These are phyloP conservation scores for Penaeus monodon DNA, from an alignment of 2,888 invertebrate species.

Conservation along the genomic window DNA sequence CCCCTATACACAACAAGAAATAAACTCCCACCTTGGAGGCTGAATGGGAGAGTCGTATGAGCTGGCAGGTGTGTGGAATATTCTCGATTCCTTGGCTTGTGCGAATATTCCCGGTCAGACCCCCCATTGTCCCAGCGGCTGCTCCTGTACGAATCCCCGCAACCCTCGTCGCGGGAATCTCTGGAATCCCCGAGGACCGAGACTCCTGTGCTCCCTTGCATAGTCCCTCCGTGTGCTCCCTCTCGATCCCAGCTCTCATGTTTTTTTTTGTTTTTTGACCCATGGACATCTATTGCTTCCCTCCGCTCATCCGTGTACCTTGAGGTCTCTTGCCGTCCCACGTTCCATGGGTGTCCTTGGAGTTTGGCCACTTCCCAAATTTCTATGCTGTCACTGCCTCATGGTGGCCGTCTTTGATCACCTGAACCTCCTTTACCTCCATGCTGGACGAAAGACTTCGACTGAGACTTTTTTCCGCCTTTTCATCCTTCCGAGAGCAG, in stretches of 20 bases:
- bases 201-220: constrained; percentile 40
- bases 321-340: constrained; percentile 16
- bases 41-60: constrained; percentile 53
- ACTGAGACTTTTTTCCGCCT: constrained; percentile 7
- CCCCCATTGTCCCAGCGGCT: constrained; percentile 37
- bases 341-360: constrained; percentile 4
- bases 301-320: constrained; percentile 23
- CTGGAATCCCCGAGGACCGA: constrained; percentile 35
- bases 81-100: constrained; percentile 44
- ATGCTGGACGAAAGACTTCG: constrained; percentile 9
- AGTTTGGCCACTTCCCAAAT: constrained; percentile 24
- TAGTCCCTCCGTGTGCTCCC: constrained; percentile 25
- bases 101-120: constrained; percentile 43
- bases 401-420: background rate
- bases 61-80: constrained; percentile 34
- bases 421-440: constrained; percentile 21
- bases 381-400: background rate
- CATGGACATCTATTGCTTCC: background rate
- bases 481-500: constrained; percentile 39
- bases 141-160: constrained; percentile 36
- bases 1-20: background rate
- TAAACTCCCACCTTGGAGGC: constrained; percentile 39
- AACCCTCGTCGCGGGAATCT: background rate
- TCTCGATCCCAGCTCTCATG: constrained; percentile 37
- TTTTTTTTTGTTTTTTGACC: too few species aligned